Evolutionary conservation across 2,888 invertebrate species (phyloP).

Genomic region (Metacarcinus magister): DNA sequence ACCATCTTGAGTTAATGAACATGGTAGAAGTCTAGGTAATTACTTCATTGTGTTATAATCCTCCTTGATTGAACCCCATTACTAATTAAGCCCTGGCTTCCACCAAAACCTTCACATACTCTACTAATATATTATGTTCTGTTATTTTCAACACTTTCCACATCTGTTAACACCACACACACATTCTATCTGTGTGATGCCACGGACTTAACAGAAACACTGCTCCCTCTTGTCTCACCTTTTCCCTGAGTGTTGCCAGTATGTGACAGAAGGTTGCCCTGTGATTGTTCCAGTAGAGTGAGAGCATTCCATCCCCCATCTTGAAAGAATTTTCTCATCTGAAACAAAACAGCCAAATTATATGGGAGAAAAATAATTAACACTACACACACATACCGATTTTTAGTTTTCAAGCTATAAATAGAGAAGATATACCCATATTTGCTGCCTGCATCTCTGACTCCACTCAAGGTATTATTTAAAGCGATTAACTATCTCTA

Average conservation of each 20-base stretch:
- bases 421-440: too few species aligned
- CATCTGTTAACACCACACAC: neutral
- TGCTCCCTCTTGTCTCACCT: slow-evolving; percentile 64
- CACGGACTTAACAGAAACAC: neutral
- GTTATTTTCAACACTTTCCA: neutral
- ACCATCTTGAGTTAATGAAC: too few species aligned
- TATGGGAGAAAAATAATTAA: too few species aligned
- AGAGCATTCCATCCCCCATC: slow-evolving; percentile 81
- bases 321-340: slow-evolving; percentile 75
- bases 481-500: too few species aligned
- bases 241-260: slow-evolving; percentile 81
- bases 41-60: too few species aligned
- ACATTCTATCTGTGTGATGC: neutral
- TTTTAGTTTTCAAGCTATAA: too few species aligned
- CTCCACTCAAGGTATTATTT: too few species aligned
- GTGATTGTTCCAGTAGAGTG: slow-evolving; percentile 82
- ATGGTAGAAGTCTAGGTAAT: too few species aligned
- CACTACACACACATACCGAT: too few species aligned
- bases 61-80: too few species aligned
- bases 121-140: neutral
- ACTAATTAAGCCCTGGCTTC: too few species aligned
- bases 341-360: slow-evolving; percentile 1
- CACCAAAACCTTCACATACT: neutral
- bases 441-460: too few species aligned
- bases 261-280: slow-evolving; percentile 81